Base-by-base conservation (phyloP, 92 coral and sea anemone species). In the Porites divaricata region DNA sequence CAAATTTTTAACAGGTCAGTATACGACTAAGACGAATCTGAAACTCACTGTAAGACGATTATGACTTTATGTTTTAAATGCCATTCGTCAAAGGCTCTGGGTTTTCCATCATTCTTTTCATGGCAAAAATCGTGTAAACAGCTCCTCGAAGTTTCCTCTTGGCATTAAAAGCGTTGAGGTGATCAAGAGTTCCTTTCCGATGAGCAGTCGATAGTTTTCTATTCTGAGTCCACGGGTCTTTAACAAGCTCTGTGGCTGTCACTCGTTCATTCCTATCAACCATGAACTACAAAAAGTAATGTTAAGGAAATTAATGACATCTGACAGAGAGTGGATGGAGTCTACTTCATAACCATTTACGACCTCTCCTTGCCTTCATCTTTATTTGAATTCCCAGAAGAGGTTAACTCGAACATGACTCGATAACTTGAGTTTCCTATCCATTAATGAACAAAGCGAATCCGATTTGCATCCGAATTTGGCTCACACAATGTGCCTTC, bases 91-190 rank as follows among this genome's bases (percentile, higher is more conserved):
- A 24, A 73, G 78, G 70, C 25, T 82, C 86, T 62, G 86, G 82
- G 48, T 75, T 84, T 64, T 86, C 92, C 52, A 80, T 78, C 84
- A 89, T 83, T 79, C 95, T 81, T 50, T 83, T 89, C 85, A 90
- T 84, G 16, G 95, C 95, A 77, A 94, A 86, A 41, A 94, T 90
- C 15, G 90, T 90, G 79, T 83, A 89, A 49, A 92, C 95, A 5
- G 91, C 90, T 2, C 93, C 95, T 54, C 93, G 85, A 4, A 89
- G 70, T 74, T 94, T 94, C 49, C 95, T 85, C 16, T 88, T 92
- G 0, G 98, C 93, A 75, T 94, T 92, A 65, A 94, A 94, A 56
- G 91, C 78, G 52, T 82, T 66, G 56, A 94, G 90, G 35, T 90
- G 87, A 65, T 94, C 95, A 22, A 92, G 70, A 9, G 95, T 94